Conservation (phyloP, 1,140 invertebrate genomes). For the Drosophila mayri region DNA sequence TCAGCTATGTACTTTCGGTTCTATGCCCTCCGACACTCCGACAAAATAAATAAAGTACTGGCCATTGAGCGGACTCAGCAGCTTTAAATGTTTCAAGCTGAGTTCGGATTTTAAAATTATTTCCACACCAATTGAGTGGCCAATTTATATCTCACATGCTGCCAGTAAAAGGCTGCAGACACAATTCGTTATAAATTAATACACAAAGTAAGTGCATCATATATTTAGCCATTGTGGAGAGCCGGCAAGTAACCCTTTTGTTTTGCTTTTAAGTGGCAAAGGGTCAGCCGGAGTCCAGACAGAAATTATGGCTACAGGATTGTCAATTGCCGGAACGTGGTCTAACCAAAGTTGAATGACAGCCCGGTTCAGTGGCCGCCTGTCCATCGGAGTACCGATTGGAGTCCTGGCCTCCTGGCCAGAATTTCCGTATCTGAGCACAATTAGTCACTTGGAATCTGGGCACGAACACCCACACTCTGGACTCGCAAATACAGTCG, state of each 20-base stretch:
- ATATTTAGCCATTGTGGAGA: neutral
- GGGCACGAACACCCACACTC: slow-evolving; percentile 31
- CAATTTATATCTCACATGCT: slow-evolving; percentile 8
- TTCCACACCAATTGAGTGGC: slow-evolving; percentile 9
- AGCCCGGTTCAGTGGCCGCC: slow-evolving; percentile 25
- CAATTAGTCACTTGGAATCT: slow-evolving; percentile 55
- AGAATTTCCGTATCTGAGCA: slow-evolving; percentile 27
- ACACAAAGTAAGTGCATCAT: neutral
- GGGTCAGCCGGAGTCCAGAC: slow-evolving; percentile 63
- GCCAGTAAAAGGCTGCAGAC: slow-evolving; percentile 1
- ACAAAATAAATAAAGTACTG: slow-evolving; percentile 1
- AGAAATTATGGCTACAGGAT: slow-evolving; percentile 69
- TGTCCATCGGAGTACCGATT: slow-evolving; percentile 12
- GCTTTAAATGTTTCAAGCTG: neutral
- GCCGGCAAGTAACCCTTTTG: slow-evolving; percentile 50
- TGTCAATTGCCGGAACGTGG: slow-evolving; percentile 68
- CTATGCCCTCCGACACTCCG: neutral
- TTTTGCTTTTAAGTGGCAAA: slow-evolving; percentile 35
- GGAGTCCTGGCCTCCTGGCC: slow-evolving; percentile 7
- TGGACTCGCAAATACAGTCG: slow-evolving; percentile 10
- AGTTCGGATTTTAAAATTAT: neutral
- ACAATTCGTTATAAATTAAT: slow-evolving; percentile 5
- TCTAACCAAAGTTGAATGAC: slow-evolving; percentile 32
- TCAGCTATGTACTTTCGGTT: neutral
- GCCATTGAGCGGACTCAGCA: neutral